Evolutionary conservation across 1,140 invertebrate genomes (phyloP).

Genomic region (Anastrepha ludens): DNA sequence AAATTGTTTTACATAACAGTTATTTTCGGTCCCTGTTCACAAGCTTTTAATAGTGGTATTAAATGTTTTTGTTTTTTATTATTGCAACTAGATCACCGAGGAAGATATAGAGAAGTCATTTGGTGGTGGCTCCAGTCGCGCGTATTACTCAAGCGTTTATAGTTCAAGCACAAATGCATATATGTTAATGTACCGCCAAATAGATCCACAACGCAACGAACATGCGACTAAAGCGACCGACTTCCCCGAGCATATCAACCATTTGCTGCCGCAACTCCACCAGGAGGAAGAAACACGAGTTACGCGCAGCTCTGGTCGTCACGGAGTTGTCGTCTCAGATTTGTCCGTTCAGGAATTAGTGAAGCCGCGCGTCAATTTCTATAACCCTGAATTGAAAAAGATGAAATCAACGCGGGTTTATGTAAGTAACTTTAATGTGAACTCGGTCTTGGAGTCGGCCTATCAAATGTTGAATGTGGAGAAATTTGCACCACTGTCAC

Average conservation of each 20-base stretch:
- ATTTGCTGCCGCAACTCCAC: slow-evolving; percentile 80
- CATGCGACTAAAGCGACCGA: slow-evolving; percentile 81
- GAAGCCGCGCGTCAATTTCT: slow-evolving; percentile 81
- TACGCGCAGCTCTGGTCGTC: slow-evolving; percentile 72
- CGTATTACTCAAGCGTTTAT: slow-evolving; percentile 85
- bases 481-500: slow-evolving; percentile 77
- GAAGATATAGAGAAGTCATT: slow-evolving; percentile 91
- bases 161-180: slow-evolving; percentile 93
- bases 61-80: background rate
- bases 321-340: slow-evolving; percentile 63
- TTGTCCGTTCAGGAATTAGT: slow-evolving; percentile 76
- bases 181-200: slow-evolving; percentile 94
- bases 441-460: slow-evolving; percentile 77
- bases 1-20: too few species aligned
- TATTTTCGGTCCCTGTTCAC: too few species aligned
- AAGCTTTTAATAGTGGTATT: background rate
- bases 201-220: slow-evolving; percentile 83
- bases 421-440: slow-evolving; percentile 77
- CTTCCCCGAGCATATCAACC: slow-evolving; percentile 85
- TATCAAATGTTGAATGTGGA: slow-evolving; percentile 80
- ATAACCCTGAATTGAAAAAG: slow-evolving; percentile 77
- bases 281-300: slow-evolving; percentile 80
- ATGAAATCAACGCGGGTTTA: slow-evolving; percentile 77
- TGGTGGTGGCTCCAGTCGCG: slow-evolving; percentile 82
- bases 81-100: slow-evolving; percentile 80